Evolutionary conservation across 2,888 invertebrate genomes (phyloP).

Genomic region (Troides helena): DNA sequence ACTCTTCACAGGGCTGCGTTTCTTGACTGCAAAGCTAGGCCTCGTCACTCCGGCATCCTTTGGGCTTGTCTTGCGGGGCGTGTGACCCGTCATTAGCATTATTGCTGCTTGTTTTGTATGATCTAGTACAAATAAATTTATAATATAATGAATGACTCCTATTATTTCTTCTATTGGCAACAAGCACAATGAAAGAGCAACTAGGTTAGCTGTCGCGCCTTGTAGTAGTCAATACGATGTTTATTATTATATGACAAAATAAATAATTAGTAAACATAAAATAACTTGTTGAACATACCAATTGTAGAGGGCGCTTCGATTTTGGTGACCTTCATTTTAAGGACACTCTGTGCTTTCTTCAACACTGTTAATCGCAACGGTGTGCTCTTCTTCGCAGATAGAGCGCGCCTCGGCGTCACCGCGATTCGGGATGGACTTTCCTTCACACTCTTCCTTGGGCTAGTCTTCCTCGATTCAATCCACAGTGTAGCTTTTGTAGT

Average conservation of each 20-base stretch:
- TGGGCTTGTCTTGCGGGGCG: constrained; percentile 37
- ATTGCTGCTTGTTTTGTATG: constrained; percentile 73
- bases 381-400: constrained; percentile 36
- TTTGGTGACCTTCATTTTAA: constrained; percentile 45
- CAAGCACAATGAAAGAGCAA: no score
- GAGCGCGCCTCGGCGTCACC: background rate
- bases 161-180: no score
- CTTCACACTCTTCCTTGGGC: constrained; percentile 40
- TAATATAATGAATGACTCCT: no score
- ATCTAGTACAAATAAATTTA: constrained; percentile 45
- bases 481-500: constrained; percentile 61
- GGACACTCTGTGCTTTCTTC: constrained; percentile 42
- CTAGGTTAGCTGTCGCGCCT: background rate
- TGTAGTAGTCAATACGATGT: background rate
- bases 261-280: no score
- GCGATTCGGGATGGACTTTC: constrained; percentile 23
- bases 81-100: constrained; percentile 69
- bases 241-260: no score
- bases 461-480: constrained; percentile 60
- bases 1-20: constrained; percentile 27
- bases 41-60: background rate
- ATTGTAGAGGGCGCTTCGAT: constrained; percentile 54
- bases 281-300: constrained; percentile 40
- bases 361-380: constrained; percentile 53
- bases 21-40: constrained; percentile 22